These are phyloP conservation scores for Halotydeus destructor DNA, from an alignment of 1,140 invertebrate species.

Conservation along the genomic window DNA sequence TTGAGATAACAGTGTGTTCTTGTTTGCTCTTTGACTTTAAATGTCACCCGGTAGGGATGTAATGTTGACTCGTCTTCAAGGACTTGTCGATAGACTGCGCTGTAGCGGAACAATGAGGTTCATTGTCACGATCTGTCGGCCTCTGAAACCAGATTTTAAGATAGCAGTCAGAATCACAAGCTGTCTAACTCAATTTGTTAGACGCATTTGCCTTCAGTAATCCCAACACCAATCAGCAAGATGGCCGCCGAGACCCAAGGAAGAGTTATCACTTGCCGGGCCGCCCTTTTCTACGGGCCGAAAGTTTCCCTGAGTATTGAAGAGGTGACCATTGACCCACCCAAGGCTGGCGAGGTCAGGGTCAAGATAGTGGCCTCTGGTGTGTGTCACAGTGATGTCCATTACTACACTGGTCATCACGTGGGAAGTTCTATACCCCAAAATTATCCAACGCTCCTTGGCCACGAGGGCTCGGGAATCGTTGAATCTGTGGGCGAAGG, in stretches of 20 bases:
- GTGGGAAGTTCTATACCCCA: background rate
- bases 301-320: slow-evolving; percentile 28
- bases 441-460: slow-evolving; percentile 36
- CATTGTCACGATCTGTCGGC: background rate
- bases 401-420: slow-evolving; percentile 4
- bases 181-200: too few species aligned
- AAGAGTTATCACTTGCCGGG: slow-evolving; percentile 14
- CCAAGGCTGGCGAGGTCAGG: slow-evolving; percentile 31
- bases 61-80: too few species aligned
- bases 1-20: too few species aligned
- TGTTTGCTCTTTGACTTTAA: too few species aligned
- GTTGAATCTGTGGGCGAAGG: slow-evolving; percentile 85
- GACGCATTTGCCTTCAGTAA: too few species aligned
- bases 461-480: slow-evolving; percentile 84
- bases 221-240: too few species aligned
- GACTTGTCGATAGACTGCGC: too few species aligned
- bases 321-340: slow-evolving; percentile 30
- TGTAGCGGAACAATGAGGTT: too few species aligned
- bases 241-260: too few species aligned
- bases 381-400: slow-evolving; percentile 14
- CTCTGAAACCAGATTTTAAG: background rate
- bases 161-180: too few species aligned
- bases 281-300: slow-evolving; percentile 13
- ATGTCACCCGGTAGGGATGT: too few species aligned
- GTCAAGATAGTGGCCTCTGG: slow-evolving; percentile 19